Base-by-base conservation (phyloP, 2,797 vertebrate species). In the Petrocephalus sullivani region DNA sequence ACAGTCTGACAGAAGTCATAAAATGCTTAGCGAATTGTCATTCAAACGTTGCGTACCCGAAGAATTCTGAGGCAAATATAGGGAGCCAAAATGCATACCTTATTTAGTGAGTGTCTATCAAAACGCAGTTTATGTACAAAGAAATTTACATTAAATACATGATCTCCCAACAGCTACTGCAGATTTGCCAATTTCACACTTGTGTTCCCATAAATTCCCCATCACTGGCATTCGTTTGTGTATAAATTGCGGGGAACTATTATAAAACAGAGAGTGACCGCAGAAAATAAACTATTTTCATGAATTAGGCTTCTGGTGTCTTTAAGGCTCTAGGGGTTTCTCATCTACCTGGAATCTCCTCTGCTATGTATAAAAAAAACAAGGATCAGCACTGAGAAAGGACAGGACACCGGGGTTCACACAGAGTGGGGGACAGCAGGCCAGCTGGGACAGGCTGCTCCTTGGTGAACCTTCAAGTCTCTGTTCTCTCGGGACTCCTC, bases 71-170 rank as follows among this genome's bases (percentile, higher is more conserved):
- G 23, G 21, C 41, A 53, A 51, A 54, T 83, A n/a, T n/a, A 78
- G 7, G 75, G 75, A 49, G 37, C 37, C 7, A 81, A 81, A 81
- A 49, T 41, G 3, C 21, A 23, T 53, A 23, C 81, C n/a, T 54
- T 83, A 71, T 71, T 71, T 71, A 54, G 19, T 23, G 1, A 49
- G 49, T 21, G 9, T 83, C 14, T 54, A 54, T 83, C 49, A 83
- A 67, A 67, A 86, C 46, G 37, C 92, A 91, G 90, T 89, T 88
- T 94, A 95, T 95, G 28, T 95, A 96, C 95, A 96, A 91, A 23
- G 19, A 94, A 86, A 95, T 96, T 95, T 95, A 96, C 94, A 96
- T 96, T 95, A 95, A 95, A 96, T 95, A 95, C 83, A 91, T 7
- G 88, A 86, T 60, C 9, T 56, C 84, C 85, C 64, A 91, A 78